These are phyloP conservation scores for Gymnocheta viridis DNA, from an alignment of 2,888 invertebrate genomes.

Conservation along the genomic window DNA sequence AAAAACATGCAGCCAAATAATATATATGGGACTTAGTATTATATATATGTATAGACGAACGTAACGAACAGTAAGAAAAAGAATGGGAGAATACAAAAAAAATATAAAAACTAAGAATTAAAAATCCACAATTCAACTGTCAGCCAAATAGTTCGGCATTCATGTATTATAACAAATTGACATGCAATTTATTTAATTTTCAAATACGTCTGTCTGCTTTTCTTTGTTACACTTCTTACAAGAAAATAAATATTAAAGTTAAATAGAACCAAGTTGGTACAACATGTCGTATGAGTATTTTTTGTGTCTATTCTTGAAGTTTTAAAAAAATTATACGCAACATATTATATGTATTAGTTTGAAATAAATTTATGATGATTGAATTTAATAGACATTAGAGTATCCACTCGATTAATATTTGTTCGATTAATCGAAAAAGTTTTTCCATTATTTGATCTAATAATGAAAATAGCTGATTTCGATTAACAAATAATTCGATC, in stretches of 20 bases:
- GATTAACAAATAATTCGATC: no score
- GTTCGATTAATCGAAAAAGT: no score
- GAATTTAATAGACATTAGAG: no score
- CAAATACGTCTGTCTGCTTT: constrained; percentile 1
- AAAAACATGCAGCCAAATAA: constrained; percentile 33
- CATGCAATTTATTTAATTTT: constrained; percentile 64
- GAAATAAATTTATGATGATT: no score
- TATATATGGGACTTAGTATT: not conserved
- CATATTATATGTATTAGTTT: not conserved
- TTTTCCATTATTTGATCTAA: no score
- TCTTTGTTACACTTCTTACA: not conserved
- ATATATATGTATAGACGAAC: not conserved
- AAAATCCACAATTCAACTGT: constrained; percentile 30
- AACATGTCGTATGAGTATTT: not conserved
- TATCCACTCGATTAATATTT: no score
- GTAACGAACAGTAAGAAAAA: not conserved
- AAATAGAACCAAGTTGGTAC: not conserved
- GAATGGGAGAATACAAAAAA: not conserved
- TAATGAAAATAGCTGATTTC: no score
- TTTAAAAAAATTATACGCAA: not conserved
- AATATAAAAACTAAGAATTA: not conserved
- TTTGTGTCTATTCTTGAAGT: no score
- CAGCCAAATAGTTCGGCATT: constrained; percentile 13
- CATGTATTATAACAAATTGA: constrained; percentile 56
- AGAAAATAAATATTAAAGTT: not conserved